Evolutionary conservation across 2,113 vertebrate species (phyloP).

Genomic region (Jaculus jaculus): DNA sequence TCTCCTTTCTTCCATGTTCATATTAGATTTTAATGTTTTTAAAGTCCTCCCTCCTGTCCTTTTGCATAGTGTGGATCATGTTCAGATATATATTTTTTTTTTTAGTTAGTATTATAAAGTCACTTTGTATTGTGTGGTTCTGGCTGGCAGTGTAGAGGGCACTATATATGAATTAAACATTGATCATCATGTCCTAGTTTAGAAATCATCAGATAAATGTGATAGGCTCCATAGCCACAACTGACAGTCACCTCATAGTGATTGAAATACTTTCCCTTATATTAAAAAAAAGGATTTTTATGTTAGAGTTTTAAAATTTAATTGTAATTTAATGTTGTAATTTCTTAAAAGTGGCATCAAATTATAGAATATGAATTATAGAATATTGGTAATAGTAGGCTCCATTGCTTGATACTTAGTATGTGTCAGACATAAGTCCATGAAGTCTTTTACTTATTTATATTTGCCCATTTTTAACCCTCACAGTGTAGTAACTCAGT

Average conservation of each 20-base stretch:
- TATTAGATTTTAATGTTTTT: constrained; percentile 37
- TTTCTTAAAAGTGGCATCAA: constrained; percentile 24
- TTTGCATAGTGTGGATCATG: constrained; percentile 6
- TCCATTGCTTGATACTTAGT: neutral
- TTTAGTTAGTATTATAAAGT: constrained; percentile 19
- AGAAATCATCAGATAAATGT: neutral
- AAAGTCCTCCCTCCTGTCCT: neutral
- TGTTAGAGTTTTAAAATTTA: neutral
- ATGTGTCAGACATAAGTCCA: neutral
- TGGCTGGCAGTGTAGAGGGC: neutral
- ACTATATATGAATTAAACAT: neutral
- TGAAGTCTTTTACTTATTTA: neutral
- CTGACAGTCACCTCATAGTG: neutral
- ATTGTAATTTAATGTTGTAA: too few species aligned
- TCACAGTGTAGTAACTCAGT: neutral
- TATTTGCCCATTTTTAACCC: neutral
- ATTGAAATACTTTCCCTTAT: constrained; percentile 29
- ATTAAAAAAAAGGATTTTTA: constrained; percentile 17
- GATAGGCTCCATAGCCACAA: neutral
- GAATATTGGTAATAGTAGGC: neutral
- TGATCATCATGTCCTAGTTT: neutral
- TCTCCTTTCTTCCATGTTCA: neutral
- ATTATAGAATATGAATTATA: constrained; percentile 23
- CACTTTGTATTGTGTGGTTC: neutral
- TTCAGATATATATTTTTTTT: constrained; percentile 44